Evolutionary conservation across 2,797 vertebrate species (phyloP).

Genomic region (Sternotherus odoratus): DNA sequence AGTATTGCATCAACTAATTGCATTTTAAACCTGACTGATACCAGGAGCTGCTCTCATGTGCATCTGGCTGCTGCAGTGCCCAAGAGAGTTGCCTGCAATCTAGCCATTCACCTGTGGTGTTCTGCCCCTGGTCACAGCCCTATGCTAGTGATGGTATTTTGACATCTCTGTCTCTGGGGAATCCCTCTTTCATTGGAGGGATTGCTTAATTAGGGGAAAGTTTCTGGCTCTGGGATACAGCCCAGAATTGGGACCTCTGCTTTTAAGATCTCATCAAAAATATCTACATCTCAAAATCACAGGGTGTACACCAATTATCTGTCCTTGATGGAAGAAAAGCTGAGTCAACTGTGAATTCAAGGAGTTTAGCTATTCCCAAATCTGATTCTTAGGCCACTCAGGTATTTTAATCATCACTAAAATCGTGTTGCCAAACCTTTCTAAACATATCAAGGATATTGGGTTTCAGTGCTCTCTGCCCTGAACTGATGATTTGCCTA

Average conservation of each 20-base stretch:
- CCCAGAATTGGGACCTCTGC: neutral
- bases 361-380: neutral
- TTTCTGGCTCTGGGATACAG: neutral
- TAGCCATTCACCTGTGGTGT: neutral
- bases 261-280: neutral
- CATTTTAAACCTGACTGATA: too few relatives aligned
- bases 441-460: neutral
- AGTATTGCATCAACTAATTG: too few relatives aligned
- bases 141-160: neutral
- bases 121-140: neutral
- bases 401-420: neutral
- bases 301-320: neutral
- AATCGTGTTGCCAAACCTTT: neutral
- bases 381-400: neutral
- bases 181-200: too few relatives aligned
- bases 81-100: too few relatives aligned
- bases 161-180: too few relatives aligned
- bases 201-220: neutral
- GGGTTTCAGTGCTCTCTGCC: neutral
- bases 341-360: neutral
- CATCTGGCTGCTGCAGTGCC: too few relatives aligned
- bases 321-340: neutral
- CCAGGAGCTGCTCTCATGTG: too few relatives aligned
- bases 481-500: neutral
- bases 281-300: neutral